phyloP scores from a whole-genome alignment of 2,113 vertebrate species.

The Crypturellus undulatus region DNA sequence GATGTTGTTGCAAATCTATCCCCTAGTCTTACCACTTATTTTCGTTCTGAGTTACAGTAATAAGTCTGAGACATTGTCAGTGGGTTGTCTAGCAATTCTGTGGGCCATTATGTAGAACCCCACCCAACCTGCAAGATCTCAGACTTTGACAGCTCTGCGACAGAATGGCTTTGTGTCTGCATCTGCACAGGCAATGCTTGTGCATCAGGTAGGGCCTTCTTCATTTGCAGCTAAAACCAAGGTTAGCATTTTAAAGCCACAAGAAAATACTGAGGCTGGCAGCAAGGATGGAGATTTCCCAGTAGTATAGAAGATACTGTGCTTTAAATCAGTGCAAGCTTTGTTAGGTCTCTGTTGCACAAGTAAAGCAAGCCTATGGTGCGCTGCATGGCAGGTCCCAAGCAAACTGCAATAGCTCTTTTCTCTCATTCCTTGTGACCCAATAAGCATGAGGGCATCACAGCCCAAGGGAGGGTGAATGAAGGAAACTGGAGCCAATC shows the following conservation, averaged over 20 bases:
- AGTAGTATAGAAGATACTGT: not conserved
- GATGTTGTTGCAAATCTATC: conserved; percentile 13
- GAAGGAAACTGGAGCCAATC: not conserved
- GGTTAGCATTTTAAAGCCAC: not conserved
- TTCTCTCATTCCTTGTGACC: not conserved
- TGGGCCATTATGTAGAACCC: not conserved
- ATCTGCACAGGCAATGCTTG: not conserved
- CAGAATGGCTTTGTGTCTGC: accelerated
- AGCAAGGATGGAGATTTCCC: not conserved
- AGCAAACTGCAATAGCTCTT: not conserved
- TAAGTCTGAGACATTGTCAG: conserved; percentile 9
- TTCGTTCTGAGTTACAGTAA: conserved; percentile 35
- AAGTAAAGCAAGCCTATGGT: not conserved
- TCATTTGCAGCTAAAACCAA: not conserved
- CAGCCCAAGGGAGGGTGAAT: not conserved
- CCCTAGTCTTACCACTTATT: conserved; percentile 36
- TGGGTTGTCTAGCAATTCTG: conserved; percentile 35
- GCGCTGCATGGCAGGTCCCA: not conserved
- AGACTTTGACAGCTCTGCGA: not conserved
- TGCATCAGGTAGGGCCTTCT: not conserved
- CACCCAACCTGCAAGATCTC: conserved; percentile 26
- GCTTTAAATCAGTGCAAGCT: not conserved
- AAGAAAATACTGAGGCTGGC: not conserved
- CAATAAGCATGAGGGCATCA: not conserved
- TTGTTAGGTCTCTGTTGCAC: not conserved